Base-by-base conservation (phyloP, 2,888 invertebrate species). In the Enoplolaimus lenunculus region DNA sequence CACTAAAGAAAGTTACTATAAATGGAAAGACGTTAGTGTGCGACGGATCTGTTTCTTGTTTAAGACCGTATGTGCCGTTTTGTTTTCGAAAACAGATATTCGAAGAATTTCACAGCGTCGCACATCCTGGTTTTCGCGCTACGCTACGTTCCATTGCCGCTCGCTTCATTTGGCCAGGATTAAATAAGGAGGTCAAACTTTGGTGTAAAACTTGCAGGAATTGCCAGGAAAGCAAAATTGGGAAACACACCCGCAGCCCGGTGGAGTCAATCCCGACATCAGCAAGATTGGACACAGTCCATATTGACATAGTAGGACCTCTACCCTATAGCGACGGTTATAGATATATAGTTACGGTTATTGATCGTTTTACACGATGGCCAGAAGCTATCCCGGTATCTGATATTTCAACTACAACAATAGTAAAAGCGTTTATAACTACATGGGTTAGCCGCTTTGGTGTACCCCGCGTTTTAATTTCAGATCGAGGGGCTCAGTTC, bases 331-430 rank as follows among this genome's bases (percentile, higher is more conserved):
- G 29, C 21, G 34, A 31, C 26, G 33, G 33, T 13, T 66, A 66
- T 34, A 21, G 34, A n/a, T 66, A 66, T 31, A 31, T 66, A 34
- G n/a, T 66, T 21, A 66, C 67, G 21, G n/a, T 34, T 2, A 66
- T 66, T 2, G 67, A 66, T n/a, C 30, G 67, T 16, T 66, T 30
- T 66, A 66, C 67, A 21, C 30, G 67, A n/a, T 66, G 67, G 67
- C n/a, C n/a, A n/a, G n/a, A n/a, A n/a, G n/a, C n/a, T n/a, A n/a
- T n/a, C n/a, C n/a, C n/a, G n/a, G n/a, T 66, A n/a, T 3, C 28
- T 31, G 26, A 31, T n/a, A 66, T 34, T 2, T 31, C 31, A n/a
- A 66, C 67, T 21, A 34, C 30, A 66, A 7, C 30, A 33, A n/a
- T 66, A 3, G 67, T 34, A n/a, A 34, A n/a, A 7, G 67, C 67